phyloP scores from a whole-genome alignment of 2,888 invertebrate genomes.

The Cryptophagus acutangulus region DNA sequence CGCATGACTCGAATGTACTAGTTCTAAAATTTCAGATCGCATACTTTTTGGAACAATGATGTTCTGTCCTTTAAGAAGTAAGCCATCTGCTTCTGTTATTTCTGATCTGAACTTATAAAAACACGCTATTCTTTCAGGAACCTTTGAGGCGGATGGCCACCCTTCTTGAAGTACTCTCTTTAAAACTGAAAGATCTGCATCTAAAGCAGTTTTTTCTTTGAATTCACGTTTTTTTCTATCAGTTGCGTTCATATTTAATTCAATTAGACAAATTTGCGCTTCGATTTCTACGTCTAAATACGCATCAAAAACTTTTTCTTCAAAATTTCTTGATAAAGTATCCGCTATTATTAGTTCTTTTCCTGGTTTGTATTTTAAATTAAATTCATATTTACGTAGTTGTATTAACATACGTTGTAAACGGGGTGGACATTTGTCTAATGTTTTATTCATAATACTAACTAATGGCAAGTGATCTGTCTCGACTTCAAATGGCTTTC shows the following conservation, averaged over 20 bases:
- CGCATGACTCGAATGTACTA: conserved; percentile 6
- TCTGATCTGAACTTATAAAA: conserved; percentile 13
- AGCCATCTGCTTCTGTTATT: conserved; percentile 9
- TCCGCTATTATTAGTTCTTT: conserved; percentile 10
- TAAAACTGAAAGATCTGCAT: conserved; percentile 5
- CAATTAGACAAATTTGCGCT: conserved; percentile 15
- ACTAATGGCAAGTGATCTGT: conserved; percentile 23
- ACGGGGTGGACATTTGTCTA: conserved; percentile 13
- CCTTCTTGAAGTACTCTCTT: conserved; percentile 7
- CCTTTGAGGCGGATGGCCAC: conserved; percentile 8
- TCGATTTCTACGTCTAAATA: conserved; percentile 15
- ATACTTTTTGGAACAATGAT: conserved; percentile 8
- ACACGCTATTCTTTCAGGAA: conserved; percentile 8
- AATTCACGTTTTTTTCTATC: conserved; percentile 4
- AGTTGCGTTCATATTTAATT: conserved; percentile 1
- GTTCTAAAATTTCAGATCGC: conserved; percentile 6
- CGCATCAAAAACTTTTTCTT: conserved; percentile 12
- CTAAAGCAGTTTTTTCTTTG: neutral
- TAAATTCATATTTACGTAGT: conserved; percentile 16
- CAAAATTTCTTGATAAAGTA: conserved; percentile 7
- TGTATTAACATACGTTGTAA: conserved; percentile 17
- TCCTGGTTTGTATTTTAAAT: conserved; percentile 13
- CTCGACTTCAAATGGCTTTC: conserved; percentile 20
- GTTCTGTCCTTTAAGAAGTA: conserved; percentile 1
- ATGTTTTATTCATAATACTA: conserved; percentile 11